Percentiles rank a stretch among this genome's conserved stretches.
Conservation (phyloP, 92 coral and sea anemone species). For the Parazoanthus atlanticus region DNA sequence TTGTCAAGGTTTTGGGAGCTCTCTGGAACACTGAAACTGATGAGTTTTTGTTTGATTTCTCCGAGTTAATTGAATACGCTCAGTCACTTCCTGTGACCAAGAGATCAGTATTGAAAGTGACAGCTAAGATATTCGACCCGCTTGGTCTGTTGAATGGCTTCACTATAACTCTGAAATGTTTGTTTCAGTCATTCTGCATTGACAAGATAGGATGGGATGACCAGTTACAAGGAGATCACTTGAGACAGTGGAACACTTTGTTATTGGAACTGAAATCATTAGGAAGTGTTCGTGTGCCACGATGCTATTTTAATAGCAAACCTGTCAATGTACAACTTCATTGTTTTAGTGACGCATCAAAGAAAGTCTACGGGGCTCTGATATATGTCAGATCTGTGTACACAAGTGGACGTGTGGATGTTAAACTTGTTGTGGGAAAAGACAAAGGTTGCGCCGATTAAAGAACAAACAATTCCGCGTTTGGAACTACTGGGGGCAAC, state of each 20-base stretch:
- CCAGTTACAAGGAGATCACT: conserved; percentile 48
- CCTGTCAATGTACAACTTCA: conserved; percentile 38
- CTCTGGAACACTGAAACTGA: conserved; percentile 57
- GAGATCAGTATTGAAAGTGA: conserved; percentile 67
- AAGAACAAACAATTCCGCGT: conserved; percentile 45
- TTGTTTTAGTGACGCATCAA: conserved; percentile 66
- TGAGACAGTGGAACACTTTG: conserved; percentile 53
- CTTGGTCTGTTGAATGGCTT: conserved; percentile 68
- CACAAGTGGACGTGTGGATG: conserved; percentile 24
- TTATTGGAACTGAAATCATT: conserved; percentile 48
- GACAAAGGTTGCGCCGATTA: conserved; percentile 46
- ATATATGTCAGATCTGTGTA: conserved; percentile 44
- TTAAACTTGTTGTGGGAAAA: conserved; percentile 41
- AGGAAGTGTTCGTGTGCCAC: conserved; percentile 50
- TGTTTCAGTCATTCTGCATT: conserved; percentile 73
- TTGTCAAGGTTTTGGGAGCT: conserved; percentile 53
- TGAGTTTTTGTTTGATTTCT: conserved; percentile 49
- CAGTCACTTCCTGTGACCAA: conserved; percentile 63
- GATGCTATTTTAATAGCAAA: conserved; percentile 61
- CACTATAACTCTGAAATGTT: conserved; percentile 61
- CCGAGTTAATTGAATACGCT: conserved; percentile 49
- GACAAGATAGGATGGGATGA: conserved; percentile 69
- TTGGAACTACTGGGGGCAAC: conserved; percentile 39
- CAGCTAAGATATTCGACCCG: conserved; percentile 79
- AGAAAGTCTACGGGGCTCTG: conserved; percentile 54